These are phyloP conservation scores for Nipponia nippon DNA, from an alignment of 2,113 vertebrate species.

Conservation along the genomic window DNA sequence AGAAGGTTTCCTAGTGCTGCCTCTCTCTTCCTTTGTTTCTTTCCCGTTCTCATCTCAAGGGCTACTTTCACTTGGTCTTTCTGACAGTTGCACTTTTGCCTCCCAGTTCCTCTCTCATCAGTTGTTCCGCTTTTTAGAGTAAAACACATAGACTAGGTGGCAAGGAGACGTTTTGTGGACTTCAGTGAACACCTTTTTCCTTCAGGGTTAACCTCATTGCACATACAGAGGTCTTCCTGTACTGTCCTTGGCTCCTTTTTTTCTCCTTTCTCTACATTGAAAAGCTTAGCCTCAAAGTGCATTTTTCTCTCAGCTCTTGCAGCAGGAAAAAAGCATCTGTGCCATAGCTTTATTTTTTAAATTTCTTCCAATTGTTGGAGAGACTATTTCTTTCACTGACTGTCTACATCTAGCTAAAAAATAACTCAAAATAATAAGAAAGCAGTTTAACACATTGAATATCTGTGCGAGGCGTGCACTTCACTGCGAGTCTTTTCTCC, in stretches of 20 bases:
- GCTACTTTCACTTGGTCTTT: not conserved
- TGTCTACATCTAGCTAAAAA: not conserved
- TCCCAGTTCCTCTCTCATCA: not conserved
- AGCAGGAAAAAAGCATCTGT: not conserved
- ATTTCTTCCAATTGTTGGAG: not conserved
- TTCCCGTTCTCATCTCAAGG: not conserved
- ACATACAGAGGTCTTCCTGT: not conserved
- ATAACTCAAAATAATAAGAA: not conserved
- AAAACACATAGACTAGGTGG: not conserved
- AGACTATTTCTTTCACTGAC: not conserved
- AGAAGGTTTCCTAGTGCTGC: not conserved
- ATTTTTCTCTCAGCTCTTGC: not conserved
- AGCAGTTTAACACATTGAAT: not conserved
- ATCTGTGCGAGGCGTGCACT: not conserved
- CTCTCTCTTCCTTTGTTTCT: not conserved
- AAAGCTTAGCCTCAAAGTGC: not conserved
- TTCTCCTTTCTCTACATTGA: not conserved
- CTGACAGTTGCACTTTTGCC: not conserved
- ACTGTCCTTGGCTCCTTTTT: not conserved
- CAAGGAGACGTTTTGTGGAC: not conserved
- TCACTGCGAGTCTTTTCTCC: not conserved
- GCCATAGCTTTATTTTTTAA: not conserved
- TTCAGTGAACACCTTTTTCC: slow-evolving; percentile 4
- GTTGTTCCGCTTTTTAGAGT: not conserved
- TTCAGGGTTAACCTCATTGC: not conserved